A percentile compares a stretch with the other conserved stretches of the same genome.
phyloP scores from a whole-genome alignment of 2,113 vertebrate genomes.

The Cephalopterus ornatus region DNA sequence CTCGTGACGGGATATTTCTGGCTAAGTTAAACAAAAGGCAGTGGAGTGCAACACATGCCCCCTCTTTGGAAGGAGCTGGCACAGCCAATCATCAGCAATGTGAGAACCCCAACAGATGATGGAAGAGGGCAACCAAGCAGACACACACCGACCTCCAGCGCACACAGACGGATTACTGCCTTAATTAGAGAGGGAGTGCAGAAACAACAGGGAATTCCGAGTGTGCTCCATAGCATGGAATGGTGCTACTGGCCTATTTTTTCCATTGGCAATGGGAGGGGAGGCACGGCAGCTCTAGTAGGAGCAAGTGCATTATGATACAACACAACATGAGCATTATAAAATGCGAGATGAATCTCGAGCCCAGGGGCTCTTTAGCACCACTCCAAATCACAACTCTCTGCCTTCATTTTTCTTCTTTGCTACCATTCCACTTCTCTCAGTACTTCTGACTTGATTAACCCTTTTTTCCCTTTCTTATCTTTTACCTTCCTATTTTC shows the following conservation, averaged over 20 bases:
- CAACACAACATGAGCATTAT: constrained; percentile 45
- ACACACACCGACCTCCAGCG: not conserved
- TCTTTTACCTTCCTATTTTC: not conserved
- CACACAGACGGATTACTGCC: not conserved
- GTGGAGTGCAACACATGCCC: not conserved
- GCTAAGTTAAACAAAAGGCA: not conserved
- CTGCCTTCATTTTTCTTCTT: constrained; percentile 55
- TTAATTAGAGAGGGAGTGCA: not conserved
- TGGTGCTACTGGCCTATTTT: constrained; percentile 9
- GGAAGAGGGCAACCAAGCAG: not conserved
- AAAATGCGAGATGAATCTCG: constrained; percentile 64
- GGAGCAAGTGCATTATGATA: constrained; percentile 35
- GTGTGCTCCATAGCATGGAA: not conserved
- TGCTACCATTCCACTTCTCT: constrained; percentile 34
- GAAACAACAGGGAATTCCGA: not conserved
- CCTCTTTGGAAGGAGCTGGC: not conserved
- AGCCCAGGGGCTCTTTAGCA: constrained; percentile 59
- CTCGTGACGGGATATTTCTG: not conserved
- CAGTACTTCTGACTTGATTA: constrained; percentile 37
- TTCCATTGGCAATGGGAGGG: not conserved
- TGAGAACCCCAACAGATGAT: constrained; percentile 25
- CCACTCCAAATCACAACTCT: constrained; percentile 54
- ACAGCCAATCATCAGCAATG: not conserved
- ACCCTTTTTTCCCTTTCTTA: constrained; percentile 53
- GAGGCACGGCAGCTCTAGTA: constrained; percentile 25